Conservation (phyloP, 2,888 invertebrate genomes). For the Ochropleura leucogaster region DNA sequence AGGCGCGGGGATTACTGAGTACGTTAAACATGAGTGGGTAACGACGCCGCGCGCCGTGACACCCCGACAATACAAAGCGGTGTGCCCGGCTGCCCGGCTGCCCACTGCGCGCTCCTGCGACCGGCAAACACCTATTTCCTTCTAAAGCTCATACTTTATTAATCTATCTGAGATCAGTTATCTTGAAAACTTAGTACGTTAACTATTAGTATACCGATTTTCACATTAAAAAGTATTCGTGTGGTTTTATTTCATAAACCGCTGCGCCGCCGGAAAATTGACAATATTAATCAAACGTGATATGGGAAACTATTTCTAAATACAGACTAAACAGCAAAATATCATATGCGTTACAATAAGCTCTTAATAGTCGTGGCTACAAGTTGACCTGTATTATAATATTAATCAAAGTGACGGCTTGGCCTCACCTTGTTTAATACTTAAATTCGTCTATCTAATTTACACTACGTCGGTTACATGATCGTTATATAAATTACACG, state of each 20-base stretch:
- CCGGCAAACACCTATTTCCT: slow-evolving; percentile 25
- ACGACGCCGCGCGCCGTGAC: not conserved
- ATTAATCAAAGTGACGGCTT: slow-evolving; percentile 60
- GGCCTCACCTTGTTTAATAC: slow-evolving; percentile 62
- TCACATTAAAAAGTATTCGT: slow-evolving; percentile 36
- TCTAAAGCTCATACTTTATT: slow-evolving; percentile 49
- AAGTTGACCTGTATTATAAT: slow-evolving; percentile 51
- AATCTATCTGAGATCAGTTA: slow-evolving; percentile 66
- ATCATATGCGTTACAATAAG: slow-evolving; percentile 57
- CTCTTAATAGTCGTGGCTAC: slow-evolving; percentile 56
- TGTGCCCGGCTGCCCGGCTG: not conserved
- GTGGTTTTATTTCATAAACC: slow-evolving; percentile 42
- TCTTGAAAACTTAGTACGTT: slow-evolving; percentile 65
- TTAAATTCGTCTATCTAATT: slow-evolving; percentile 63
- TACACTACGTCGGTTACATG: slow-evolving; percentile 53
- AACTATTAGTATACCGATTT: slow-evolving; percentile 60
- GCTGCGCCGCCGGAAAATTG: slow-evolving; percentile 47
- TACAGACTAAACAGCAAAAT: slow-evolving; percentile 53
- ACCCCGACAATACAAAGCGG: too few relatives aligned
- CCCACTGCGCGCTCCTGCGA: not conserved
- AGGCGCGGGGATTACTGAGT: not conserved
- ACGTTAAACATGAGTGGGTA: not conserved
- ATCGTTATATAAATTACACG: slow-evolving; percentile 33
- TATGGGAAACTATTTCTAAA: slow-evolving; percentile 53
- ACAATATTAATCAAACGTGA: slow-evolving; percentile 44